phyloP scores from a whole-genome alignment of 2,113 vertebrate genomes.

The Notothenia rossii region DNA sequence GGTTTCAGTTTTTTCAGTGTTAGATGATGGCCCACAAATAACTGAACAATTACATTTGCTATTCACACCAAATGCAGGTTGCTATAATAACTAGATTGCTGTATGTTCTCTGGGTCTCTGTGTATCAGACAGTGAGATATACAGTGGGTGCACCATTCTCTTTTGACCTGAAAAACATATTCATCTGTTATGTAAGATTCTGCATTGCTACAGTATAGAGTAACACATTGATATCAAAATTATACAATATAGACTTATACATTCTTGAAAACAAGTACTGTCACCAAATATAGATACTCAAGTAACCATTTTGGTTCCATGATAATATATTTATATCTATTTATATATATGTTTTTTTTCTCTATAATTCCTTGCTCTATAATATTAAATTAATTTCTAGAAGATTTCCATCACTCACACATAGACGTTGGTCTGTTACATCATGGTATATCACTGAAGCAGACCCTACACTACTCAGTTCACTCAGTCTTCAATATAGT shows the following conservation, averaged over 20 bases:
- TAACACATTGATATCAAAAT: slow-evolving; percentile 82
- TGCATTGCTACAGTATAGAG: slow-evolving; percentile 78
- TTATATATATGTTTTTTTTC: slow-evolving; percentile 43
- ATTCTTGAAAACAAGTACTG: slow-evolving; percentile 74
- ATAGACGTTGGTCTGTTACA: slow-evolving; percentile 69
- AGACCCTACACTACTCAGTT: slow-evolving; percentile 71
- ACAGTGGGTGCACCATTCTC: slow-evolving; percentile 68
- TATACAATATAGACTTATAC: slow-evolving; percentile 75
- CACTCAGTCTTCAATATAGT: slow-evolving; percentile 66
- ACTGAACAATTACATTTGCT: slow-evolving; percentile 53
- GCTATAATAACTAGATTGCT: slow-evolving; percentile 63
- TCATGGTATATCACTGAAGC: slow-evolving; percentile 66
- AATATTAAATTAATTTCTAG: slow-evolving; percentile 72
- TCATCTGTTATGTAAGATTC: slow-evolving; percentile 66
- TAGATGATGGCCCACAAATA: slow-evolving; percentile 38
- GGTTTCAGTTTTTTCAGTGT: no score
- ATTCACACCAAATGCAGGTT: slow-evolving; percentile 53
- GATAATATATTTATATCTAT: slow-evolving; percentile 53
- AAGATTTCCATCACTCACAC: slow-evolving; percentile 75
- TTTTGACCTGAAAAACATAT: slow-evolving; percentile 57
- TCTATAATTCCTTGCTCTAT: slow-evolving; percentile 60
- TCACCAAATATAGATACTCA: slow-evolving; percentile 68
- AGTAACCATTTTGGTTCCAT: slow-evolving; percentile 69
- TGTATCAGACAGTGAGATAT: slow-evolving; percentile 59
- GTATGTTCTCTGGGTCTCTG: slow-evolving; percentile 48